Evolutionary conservation across 2,113 vertebrate genomes (phyloP).

Genomic region (Chlamydotis undulata): DNA sequence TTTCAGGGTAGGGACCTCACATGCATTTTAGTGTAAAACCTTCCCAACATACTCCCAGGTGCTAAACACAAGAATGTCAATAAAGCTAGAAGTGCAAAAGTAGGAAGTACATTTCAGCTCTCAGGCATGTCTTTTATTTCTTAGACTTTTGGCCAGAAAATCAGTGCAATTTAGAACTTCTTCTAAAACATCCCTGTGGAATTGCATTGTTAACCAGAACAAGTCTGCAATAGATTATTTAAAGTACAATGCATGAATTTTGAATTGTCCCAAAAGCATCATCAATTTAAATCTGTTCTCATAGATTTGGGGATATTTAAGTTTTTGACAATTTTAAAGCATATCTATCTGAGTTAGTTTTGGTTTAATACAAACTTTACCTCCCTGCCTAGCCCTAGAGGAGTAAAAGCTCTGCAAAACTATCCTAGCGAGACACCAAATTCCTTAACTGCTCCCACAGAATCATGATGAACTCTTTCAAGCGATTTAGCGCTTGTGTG

Average conservation of each 20-base stretch:
- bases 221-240: background rate
- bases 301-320: background rate
- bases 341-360: background rate
- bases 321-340: background rate
- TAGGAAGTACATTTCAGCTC: background rate
- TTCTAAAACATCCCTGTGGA: background rate
- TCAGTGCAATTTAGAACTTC: background rate
- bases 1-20: background rate
- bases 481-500: background rate
- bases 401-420: background rate
- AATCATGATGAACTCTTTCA: background rate
- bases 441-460: background rate
- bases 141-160: background rate
- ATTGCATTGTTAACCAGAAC: background rate
- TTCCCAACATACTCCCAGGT: background rate
- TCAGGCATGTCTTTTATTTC: background rate
- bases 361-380: background rate
- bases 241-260: background rate
- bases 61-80: background rate
- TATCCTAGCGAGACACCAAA: background rate
- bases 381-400: background rate
- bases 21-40: background rate
- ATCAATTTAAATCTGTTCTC: background rate
- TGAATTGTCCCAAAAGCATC: background rate
- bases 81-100: background rate